Conservation (phyloP, 2,888 invertebrate genomes). For the Cataglyphis albicans region DNA sequence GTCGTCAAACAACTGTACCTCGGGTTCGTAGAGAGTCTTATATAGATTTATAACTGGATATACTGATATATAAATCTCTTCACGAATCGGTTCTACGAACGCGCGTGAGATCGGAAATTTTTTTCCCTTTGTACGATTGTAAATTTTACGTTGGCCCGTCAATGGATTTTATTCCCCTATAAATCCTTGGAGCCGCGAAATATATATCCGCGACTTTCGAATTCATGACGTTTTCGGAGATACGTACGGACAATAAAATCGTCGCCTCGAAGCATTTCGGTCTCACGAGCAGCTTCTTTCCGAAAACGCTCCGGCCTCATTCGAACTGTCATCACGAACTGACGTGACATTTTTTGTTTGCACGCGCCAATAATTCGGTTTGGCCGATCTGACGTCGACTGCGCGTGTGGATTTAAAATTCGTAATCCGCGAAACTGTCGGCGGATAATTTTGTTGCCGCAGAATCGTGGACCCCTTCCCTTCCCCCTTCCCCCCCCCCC, state of each 20-base stretch:
- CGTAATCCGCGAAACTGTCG: constrained; percentile 61
- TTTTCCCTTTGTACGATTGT: constrained; percentile 1
- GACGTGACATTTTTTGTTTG: not conserved
- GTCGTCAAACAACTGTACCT: not conserved
- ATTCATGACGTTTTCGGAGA: not conserved
- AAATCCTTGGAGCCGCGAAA: not conserved
- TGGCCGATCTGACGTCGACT: constrained; percentile 24
- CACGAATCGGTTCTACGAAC: not conserved
- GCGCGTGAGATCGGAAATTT: not conserved
- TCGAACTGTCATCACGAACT: constrained; percentile 1
- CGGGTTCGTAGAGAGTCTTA: not conserved
- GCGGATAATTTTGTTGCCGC: constrained; percentile 69
- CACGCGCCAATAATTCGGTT: constrained; percentile 27
- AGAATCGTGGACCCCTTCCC: constrained; percentile 31
- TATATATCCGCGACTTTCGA: constrained; percentile 22
- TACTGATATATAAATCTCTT: constrained; percentile 10
- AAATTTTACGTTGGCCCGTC: constrained; percentile 13
- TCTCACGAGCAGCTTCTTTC: constrained; percentile 38
- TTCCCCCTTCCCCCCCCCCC: not conserved
- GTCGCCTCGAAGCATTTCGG: constrained; percentile 31
- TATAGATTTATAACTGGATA: constrained; percentile 35
- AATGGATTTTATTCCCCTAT: not conserved
- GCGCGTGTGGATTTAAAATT: constrained; percentile 64
- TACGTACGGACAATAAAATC: constrained; percentile 11
- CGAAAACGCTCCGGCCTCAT: constrained; percentile 27